phyloP scores from a whole-genome alignment of 2,888 invertebrate genomes.

The Spatulosminthurus flaviceps region DNA sequence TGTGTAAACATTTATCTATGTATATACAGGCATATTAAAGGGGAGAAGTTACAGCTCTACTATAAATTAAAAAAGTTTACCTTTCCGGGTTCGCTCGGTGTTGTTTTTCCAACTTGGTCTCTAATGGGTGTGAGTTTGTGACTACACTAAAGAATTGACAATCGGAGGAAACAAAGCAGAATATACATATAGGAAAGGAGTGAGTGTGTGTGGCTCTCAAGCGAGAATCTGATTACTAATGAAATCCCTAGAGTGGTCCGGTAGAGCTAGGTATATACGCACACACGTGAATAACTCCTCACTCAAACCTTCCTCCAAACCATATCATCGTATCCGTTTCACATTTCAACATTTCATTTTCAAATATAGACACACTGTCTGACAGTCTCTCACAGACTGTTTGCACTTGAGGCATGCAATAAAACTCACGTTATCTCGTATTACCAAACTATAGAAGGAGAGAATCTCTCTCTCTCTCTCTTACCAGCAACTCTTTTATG shows the following conservation, averaged over 20 bases:
- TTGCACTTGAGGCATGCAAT: slow-evolving; percentile 45
- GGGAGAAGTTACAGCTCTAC: not conserved
- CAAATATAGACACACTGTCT: slow-evolving; percentile 28
- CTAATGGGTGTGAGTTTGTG: not conserved
- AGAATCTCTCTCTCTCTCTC: not conserved
- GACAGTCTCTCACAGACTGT: slow-evolving; percentile 19
- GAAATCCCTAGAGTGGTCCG: slow-evolving; percentile 41
- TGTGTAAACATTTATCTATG: too few species aligned
- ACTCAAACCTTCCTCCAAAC: slow-evolving; percentile 16
- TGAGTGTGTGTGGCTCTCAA: slow-evolving; percentile 23
- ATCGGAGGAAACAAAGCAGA: slow-evolving; percentile 23
- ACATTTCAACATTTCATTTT: slow-evolving; percentile 35
- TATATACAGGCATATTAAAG: too few species aligned
- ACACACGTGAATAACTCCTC: slow-evolving; percentile 36
- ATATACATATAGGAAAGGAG: not conserved
- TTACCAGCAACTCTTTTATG: slow-evolving; percentile 40
- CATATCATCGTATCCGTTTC: slow-evolving; percentile 36
- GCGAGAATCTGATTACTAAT: slow-evolving; percentile 44
- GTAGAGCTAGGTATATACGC: too few species aligned
- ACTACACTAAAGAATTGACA: slow-evolving; percentile 13
- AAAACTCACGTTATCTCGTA: slow-evolving; percentile 47
- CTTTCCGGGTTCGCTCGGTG: not conserved
- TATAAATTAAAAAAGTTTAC: not conserved
- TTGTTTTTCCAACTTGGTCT: too few species aligned
- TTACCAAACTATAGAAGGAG: slow-evolving; percentile 29